A percentile compares a stretch with the other conserved stretches of the same genome.
These are phyloP conservation scores for Lasioglossum morio DNA, from an alignment of 2,888 invertebrate genomes.

Conservation along the genomic window DNA sequence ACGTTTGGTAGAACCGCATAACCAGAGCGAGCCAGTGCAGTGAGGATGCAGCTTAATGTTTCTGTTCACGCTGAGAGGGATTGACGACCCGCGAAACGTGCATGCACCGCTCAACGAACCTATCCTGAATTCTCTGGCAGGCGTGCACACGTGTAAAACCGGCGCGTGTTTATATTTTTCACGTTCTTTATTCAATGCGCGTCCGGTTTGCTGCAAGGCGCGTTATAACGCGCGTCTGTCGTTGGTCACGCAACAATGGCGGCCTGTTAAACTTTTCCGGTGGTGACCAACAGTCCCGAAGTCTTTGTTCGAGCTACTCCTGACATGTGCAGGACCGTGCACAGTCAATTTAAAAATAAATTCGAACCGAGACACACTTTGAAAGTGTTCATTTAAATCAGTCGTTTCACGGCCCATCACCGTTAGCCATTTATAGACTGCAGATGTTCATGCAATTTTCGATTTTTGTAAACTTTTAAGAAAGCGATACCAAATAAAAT, in stretches of 20 bases:
- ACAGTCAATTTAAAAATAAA: background rate
- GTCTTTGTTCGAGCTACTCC: background rate
- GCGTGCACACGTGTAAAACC: constrained; percentile 36
- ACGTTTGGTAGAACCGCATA: background rate
- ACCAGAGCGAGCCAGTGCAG: background rate
- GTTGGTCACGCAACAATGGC: constrained; percentile 58
- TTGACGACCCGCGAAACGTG: constrained; percentile 57
- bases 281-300: background rate
- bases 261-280: constrained; percentile 47
- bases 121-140: constrained; percentile 22
- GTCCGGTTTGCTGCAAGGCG: constrained; percentile 49
- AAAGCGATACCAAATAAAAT: too few relatives aligned
- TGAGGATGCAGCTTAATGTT: constrained; percentile 34
- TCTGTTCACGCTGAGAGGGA: constrained; percentile 52
- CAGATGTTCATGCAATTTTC: too few relatives aligned
- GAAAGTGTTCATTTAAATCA: background rate
- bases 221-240: constrained; percentile 55
- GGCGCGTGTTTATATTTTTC: constrained; percentile 47
- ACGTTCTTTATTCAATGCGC: constrained; percentile 57
- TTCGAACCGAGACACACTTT: background rate
- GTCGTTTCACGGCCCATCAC: background rate
- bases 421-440: too few relatives aligned
- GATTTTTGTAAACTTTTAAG: too few relatives aligned
- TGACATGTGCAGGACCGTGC: background rate
- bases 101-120: constrained; percentile 43